Conservation (phyloP, 2,888 invertebrate species). For the Cataglyphis rosenhaueri region DNA sequence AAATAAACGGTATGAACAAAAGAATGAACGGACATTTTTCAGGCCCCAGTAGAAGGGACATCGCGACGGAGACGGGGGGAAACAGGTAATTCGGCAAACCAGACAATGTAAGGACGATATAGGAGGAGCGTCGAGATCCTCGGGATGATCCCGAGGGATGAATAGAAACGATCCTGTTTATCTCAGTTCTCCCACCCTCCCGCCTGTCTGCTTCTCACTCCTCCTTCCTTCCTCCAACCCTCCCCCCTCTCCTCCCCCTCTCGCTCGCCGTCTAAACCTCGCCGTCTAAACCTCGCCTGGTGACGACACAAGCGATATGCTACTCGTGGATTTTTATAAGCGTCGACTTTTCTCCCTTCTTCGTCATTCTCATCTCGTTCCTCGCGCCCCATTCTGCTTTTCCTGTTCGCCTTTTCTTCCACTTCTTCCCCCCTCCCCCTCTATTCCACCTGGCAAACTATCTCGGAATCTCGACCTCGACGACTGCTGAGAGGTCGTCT, state of each 20-base stretch:
- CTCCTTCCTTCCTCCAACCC: too few relatives aligned
- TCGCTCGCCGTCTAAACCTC: neutral
- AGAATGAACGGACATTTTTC: constrained; percentile 49
- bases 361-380: constrained; percentile 19
- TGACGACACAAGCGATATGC: constrained; percentile 60
- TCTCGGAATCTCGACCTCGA: constrained; percentile 55
- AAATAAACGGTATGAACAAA: constrained; percentile 27
- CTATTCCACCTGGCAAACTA: constrained; percentile 20
- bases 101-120: constrained; percentile 56
- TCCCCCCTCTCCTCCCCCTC: neutral
- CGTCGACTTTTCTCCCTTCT: constrained; percentile 42
- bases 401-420: neutral
- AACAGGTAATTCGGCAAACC: constrained; percentile 63
- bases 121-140: constrained; percentile 51
- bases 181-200: constrained; percentile 26
- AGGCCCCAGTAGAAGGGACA: constrained; percentile 31
- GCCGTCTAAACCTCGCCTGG: neutral
- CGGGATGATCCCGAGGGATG: constrained; percentile 69
- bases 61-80: neutral
- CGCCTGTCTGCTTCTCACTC: neutral
- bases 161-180: constrained; percentile 74
- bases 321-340: constrained; percentile 65
- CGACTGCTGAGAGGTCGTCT: constrained; percentile 36
- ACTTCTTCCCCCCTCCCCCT: neutral
- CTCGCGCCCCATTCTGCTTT: neutral